Base-by-base conservation (phyloP, 1,140 invertebrate genomes). In the Anastrepha ludens region DNA sequence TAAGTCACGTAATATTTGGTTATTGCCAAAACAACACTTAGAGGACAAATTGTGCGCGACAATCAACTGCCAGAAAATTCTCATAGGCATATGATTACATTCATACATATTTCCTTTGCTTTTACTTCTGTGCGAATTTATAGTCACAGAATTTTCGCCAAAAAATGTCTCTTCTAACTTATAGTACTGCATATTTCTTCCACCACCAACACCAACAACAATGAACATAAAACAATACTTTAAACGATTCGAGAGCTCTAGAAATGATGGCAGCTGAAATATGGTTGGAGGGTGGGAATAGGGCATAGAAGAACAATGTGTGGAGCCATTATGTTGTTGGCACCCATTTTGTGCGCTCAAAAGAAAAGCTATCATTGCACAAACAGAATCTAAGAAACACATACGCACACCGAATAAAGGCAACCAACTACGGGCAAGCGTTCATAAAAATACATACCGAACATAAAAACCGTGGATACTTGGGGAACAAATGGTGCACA, bases 291-390 rank as follows among this genome's bases (percentile, higher is more conserved):
- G 41, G 29, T 65, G 86, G 60, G 15, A 20, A 17, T 29, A 87
- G n/a, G 29, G 55, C 20, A n/a, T 41, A 59, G 20, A 62, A 44
- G 60, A 41, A 65, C 64, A 87, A 55, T 55, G 13, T 67, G 65
- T 47, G 65, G 70, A 67, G 87, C 87, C 87, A 88, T 88, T 88
- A 88, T 86, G 58, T 55, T 88, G 87, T 88, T 85, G 62, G 87
- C 87, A 85, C 87, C 87, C 87, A 88, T 88, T 88, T 70, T 88
- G 81, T 86, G 62, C 47, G 15, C 1, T 81, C 29, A 29, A 50
- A 81, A 55, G 74, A 29, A 81, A 81, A 58, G 44, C 74, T 58
- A 55, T 13, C n/a, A n/a, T 5, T 17, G 60, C 60, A 9, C 74
- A n/a, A 55, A 85, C 55, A 64, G 59, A 87, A 60, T 39, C n/a